Percentiles rank a stretch among this genome's conserved stretches.
Evolutionary conservation across 1,140 invertebrate species (phyloP).

Genomic region (Littorina saxatilis): DNA sequence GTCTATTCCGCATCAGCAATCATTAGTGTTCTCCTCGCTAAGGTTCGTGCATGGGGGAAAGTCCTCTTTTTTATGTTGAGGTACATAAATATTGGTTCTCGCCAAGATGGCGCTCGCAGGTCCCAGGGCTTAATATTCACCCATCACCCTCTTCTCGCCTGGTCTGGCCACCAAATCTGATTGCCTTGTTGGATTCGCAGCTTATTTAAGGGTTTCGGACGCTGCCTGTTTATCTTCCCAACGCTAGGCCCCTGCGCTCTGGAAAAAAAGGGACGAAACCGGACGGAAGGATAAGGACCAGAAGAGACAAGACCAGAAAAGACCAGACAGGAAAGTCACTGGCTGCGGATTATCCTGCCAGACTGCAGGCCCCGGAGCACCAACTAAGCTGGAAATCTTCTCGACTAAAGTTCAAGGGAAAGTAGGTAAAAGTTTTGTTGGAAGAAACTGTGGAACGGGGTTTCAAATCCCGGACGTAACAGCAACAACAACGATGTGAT

Average conservation of each 20-base stretch:
- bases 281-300: no score
- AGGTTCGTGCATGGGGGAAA: background rate
- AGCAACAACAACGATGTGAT: no score
- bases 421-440: no score
- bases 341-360: no score
- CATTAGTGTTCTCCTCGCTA: background rate
- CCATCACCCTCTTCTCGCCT: background rate
- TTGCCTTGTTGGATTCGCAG: background rate
- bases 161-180: background rate
- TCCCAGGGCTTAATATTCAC: background rate
- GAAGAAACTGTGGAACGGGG: no score
- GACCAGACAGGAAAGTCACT: no score
- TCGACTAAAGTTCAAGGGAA: no score
- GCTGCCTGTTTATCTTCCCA: slow-evolving; percentile 3
- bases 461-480: no score
- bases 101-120: background rate
- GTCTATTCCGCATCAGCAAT: slow-evolving; percentile 28
- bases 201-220: background rate
- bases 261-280: no score
- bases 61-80: background rate
- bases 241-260: background rate
- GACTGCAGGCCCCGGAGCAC: no score
- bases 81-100: slow-evolving; percentile 31
- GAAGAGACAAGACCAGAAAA: no score
- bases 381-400: no score